Evolutionary conservation across 2,797 vertebrate genomes (phyloP).

Genomic region (Phyllotis vaccarum): DNA sequence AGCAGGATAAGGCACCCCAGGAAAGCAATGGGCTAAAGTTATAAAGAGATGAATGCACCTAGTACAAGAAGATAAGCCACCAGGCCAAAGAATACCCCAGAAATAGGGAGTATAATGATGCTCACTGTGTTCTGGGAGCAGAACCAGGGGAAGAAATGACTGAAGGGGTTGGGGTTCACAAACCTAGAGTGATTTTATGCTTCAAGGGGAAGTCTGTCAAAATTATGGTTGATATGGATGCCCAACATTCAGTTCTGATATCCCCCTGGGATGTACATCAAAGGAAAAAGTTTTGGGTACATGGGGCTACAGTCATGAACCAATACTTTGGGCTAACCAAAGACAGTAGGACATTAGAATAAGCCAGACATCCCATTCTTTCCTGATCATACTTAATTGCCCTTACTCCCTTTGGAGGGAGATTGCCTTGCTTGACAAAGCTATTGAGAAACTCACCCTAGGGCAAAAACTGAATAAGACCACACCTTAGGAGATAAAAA

Average conservation of each 20-base stretch:
- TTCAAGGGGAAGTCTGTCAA: background rate
- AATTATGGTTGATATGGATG: background rate
- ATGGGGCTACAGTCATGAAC: background rate
- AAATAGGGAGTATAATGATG: background rate
- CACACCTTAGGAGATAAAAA: too few species aligned
- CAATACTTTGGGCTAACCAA: background rate
- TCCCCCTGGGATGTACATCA: background rate
- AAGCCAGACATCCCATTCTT: background rate
- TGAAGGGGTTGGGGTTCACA: background rate
- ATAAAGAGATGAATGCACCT: background rate
- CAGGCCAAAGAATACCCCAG: background rate
- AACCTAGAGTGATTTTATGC: background rate
- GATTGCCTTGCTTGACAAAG: too few species aligned
- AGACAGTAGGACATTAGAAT: background rate
- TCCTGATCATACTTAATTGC: too few species aligned
- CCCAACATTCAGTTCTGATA: too few species aligned
- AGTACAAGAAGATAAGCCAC: background rate
- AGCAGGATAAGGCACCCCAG: background rate
- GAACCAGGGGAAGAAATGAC: background rate
- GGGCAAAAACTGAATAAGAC: too few species aligned
- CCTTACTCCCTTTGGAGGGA: too few species aligned
- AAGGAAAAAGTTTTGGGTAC: background rate
- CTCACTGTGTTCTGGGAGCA: too few species aligned
- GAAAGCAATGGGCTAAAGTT: too few species aligned
- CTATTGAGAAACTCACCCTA: too few species aligned